A percentile compares a stretch with the other conserved stretches of the same genome.
These are phyloP conservation scores for Drosophila serrata DNA, from an alignment of 1,140 invertebrate genomes.

Conservation along the genomic window DNA sequence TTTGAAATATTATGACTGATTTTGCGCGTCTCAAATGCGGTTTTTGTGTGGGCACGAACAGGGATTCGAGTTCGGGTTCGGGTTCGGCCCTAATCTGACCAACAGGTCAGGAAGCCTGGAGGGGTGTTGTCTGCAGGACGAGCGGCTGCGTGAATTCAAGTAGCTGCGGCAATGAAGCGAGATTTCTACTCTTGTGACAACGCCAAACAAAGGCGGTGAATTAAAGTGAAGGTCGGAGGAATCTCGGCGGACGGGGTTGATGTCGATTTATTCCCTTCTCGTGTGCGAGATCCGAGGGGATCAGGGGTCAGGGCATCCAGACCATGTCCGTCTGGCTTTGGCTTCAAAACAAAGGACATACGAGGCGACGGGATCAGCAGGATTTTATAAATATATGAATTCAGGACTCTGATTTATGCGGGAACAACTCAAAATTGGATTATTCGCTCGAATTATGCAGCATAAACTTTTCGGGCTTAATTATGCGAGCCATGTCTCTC, in stretches of 20 bases:
- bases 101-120: slow-evolving; percentile 34
- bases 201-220: slow-evolving; percentile 42
- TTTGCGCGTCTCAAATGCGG: slow-evolving; percentile 55
- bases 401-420: slow-evolving; percentile 12
- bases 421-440: slow-evolving; percentile 19
- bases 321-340: not conserved
- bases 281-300: not conserved
- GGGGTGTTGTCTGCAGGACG: slow-evolving; percentile 6
- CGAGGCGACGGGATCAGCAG: not conserved
- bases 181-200: slow-evolving; percentile 65
- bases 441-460: slow-evolving; percentile 9
- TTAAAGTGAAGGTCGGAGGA: slow-evolving; percentile 53
- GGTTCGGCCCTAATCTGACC: slow-evolving; percentile 44
- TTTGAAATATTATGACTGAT: slow-evolving; percentile 84
- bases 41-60: slow-evolving; percentile 16
- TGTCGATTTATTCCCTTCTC: slow-evolving; percentile 17
- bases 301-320: slow-evolving; percentile 17
- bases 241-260: slow-evolving; percentile 27
- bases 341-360: slow-evolving; percentile 23
- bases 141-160: slow-evolving; percentile 57
- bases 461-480: slow-evolving; percentile 11
- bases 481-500: slow-evolving; percentile 3
- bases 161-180: slow-evolving; percentile 51
- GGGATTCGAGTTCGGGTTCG: slow-evolving; percentile 2
- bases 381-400: slow-evolving; percentile 12